Evolutionary conservation across 2,888 invertebrate genomes (phyloP).

Genomic region (Thereva unica): DNA sequence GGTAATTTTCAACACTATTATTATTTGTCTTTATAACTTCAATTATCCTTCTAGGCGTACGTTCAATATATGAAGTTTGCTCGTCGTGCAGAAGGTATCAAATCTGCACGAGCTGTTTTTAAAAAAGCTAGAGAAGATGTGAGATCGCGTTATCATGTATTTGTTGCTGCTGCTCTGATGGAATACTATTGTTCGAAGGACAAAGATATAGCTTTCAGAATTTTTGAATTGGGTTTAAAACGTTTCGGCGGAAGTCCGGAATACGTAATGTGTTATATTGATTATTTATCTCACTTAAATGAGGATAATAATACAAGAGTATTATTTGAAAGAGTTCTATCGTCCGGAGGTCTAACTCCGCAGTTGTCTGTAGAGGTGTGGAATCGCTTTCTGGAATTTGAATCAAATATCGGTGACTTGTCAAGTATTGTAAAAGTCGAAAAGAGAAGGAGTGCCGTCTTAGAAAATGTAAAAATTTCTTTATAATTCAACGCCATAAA

Average conservation of each 20-base stretch:
- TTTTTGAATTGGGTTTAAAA: conserved; percentile 96
- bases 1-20: conserved; percentile 61
- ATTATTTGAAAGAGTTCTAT: conserved; percentile 94
- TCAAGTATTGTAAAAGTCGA: conserved; percentile 98
- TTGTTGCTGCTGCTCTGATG: conserved; percentile 96
- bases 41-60: conserved; percentile 70
- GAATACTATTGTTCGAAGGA: conserved; percentile 99
- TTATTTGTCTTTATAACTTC: conserved; percentile 1
- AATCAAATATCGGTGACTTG: conserved; percentile 97
- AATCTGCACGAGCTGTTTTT: conserved; percentile 92
- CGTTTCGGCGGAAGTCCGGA: conserved; percentile 95
- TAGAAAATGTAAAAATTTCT: conserved; percentile 73
- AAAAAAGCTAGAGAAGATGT: conserved; percentile 91
- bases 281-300: conserved; percentile 96
- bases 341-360: conserved; percentile 86
- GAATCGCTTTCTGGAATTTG: conserved; percentile 98
- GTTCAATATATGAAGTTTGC: conserved; percentile 99
- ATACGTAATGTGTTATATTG: conserved; percentile 93
- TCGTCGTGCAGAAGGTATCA: conserved; percentile 95
- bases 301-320: conserved; percentile 99
- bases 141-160: conserved; percentile 87
- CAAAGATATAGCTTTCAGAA: conserved; percentile 93
- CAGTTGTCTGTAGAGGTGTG: conserved; percentile 97
- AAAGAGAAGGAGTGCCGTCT: conserved; percentile 84
- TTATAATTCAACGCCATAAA: conserved; percentile 9